These are phyloP conservation scores for Plectrocnemia conspersa DNA, from an alignment of 1,140 invertebrate genomes.

Conservation along the genomic window DNA sequence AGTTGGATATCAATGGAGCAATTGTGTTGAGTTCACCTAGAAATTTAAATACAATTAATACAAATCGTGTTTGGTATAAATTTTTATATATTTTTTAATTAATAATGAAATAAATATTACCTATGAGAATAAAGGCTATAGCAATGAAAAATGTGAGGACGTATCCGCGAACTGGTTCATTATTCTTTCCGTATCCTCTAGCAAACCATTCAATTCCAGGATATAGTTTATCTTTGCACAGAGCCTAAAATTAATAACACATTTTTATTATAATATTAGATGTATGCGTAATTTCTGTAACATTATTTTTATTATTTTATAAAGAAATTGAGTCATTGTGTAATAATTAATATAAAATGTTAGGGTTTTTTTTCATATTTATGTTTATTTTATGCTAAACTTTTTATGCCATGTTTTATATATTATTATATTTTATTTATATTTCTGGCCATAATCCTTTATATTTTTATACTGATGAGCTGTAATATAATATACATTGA, in stretches of 20 bases:
- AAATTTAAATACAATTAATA: constrained; percentile 47
- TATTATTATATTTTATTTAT: no score
- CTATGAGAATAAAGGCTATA: constrained; percentile 80
- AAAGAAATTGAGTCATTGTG: neutral
- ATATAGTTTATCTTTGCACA: constrained; percentile 94
- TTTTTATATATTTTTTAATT: constrained; percentile 1
- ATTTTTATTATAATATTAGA: no score
- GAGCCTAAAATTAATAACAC: constrained; percentile 53
- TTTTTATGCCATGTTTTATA: no score
- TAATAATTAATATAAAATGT: neutral
- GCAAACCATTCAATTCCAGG: constrained; percentile 90
- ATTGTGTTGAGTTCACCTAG: constrained; percentile 85
- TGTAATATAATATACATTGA: no score
- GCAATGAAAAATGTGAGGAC: constrained; percentile 88
- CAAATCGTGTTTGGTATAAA: neutral
- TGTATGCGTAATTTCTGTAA: constrained; percentile 3
- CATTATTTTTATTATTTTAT: neutral
- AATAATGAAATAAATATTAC: constrained; percentile 45
- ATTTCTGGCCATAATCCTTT: no score
- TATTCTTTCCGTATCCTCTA: constrained; percentile 84
- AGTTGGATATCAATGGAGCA: constrained; percentile 95
- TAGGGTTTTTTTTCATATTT: no score
- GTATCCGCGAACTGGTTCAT: constrained; percentile 90
- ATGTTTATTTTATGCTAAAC: no score
- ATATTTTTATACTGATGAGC: no score